These are phyloP conservation scores for Steatocranus sp. DNA, from an alignment of 2,797 vertebrate species.

Conservation along the genomic window DNA sequence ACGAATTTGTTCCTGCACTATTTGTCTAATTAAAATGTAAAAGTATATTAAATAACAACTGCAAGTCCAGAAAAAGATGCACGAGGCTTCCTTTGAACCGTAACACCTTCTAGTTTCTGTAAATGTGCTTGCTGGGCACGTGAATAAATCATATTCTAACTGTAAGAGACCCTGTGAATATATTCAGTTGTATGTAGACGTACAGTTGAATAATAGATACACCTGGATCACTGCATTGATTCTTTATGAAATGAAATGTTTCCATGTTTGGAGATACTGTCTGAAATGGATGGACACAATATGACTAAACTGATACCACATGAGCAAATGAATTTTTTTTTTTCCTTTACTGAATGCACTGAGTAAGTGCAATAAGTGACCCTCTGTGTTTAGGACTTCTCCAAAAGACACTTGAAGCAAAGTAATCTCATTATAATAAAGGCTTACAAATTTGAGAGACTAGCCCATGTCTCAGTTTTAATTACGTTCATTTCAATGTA, in stretches of 20 bases:
- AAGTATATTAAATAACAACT: not conserved
- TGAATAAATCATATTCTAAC: not conserved
- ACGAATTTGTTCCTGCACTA: rapidly evolving
- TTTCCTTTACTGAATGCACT: not conserved
- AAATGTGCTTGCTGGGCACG: not conserved
- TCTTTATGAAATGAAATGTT: not conserved
- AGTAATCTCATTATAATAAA: not conserved
- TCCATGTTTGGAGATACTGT: not conserved
- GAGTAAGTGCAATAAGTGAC: rapidly evolving
- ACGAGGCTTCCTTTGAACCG: not conserved
- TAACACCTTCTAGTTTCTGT: not conserved
- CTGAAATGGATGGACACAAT: not conserved
- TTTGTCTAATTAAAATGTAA: not conserved
- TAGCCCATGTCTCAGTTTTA: not conserved
- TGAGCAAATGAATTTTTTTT: not conserved
- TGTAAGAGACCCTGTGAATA: not conserved
- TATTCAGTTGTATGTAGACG: not conserved
- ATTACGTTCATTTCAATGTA: not conserved
- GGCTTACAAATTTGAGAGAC: not conserved
- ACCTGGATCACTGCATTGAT: not conserved
- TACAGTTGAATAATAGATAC: not conserved
- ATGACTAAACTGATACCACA: not conserved
- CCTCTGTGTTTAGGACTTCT: not conserved
- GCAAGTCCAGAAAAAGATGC: not conserved
- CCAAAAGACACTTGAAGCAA: not conserved